These are phyloP conservation scores for Timema cristinae DNA, from an alignment of 2,888 invertebrate genomes.

Conservation along the genomic window DNA sequence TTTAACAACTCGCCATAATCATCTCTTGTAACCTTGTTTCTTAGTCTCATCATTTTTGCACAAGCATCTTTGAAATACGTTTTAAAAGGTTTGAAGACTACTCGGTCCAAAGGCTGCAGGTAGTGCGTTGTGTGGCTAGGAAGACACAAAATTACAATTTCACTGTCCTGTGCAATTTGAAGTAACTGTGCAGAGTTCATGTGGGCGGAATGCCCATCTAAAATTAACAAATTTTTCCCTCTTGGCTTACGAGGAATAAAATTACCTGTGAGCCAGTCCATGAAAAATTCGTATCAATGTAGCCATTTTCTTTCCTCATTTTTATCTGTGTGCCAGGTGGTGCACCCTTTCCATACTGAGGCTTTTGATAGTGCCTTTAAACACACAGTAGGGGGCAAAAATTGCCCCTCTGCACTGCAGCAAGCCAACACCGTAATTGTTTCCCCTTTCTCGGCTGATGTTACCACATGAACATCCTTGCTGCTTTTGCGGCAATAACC, in stretches of 20 bases:
- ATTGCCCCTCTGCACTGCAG: constrained; percentile 36
- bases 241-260: constrained; percentile 33
- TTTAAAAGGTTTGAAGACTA: no score
- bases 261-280: constrained; percentile 34
- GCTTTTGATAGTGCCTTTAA: constrained; percentile 31
- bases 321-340: constrained; percentile 29
- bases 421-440: no score
- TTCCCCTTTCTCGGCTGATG: no score
- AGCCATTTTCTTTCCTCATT: constrained; percentile 34
- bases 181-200: constrained; percentile 28
- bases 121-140: constrained; percentile 35
- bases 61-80: no score
- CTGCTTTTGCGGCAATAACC: no score
- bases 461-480: no score
- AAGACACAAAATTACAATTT: constrained; percentile 32
- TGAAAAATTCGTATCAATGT: constrained; percentile 33
- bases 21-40: not conserved
- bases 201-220: constrained; percentile 39
- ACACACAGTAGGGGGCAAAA: constrained; percentile 19
- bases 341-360: constrained; percentile 34
- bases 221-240: constrained; percentile 35
- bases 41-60: no score
- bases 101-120: no score
- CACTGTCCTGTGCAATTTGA: constrained; percentile 28
- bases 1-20: not conserved